phyloP scores from a whole-genome alignment of 2,888 invertebrate species.

The Tubulanus polymorphus region DNA sequence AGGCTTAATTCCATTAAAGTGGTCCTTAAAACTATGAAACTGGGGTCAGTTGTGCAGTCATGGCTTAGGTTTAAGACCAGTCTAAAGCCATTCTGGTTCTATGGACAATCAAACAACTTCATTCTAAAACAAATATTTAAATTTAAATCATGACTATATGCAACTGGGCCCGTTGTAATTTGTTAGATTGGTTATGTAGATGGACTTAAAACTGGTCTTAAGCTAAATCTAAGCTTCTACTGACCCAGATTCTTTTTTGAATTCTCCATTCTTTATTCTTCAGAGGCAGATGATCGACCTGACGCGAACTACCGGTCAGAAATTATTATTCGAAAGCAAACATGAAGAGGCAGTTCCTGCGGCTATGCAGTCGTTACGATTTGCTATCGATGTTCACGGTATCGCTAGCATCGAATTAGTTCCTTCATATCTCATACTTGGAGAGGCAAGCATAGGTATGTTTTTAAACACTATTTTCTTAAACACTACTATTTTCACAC shows the following conservation, averaged over 20 bases:
- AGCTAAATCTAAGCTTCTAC: too few species aligned
- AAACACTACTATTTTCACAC: neutral
- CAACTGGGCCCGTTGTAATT: too few species aligned
- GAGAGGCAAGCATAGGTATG: slow-evolving; percentile 53
- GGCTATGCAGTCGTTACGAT: slow-evolving; percentile 51
- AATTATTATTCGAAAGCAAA: slow-evolving; percentile 51
- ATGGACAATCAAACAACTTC: too few species aligned
- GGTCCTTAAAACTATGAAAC: too few species aligned
- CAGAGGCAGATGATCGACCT: slow-evolving; percentile 50
- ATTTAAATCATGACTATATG: too few species aligned
- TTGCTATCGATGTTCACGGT: slow-evolving; percentile 52
- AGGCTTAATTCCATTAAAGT: too few species aligned
- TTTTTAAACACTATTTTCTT: slow-evolving; percentile 3
- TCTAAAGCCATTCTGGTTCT: too few species aligned
- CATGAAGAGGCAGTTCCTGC: slow-evolving; percentile 54
- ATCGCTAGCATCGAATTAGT: slow-evolving; percentile 53
- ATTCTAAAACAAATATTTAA: too few species aligned
- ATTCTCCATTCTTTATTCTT: slow-evolving; percentile 9
- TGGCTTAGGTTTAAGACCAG: too few species aligned
- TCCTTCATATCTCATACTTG: slow-evolving; percentile 52
- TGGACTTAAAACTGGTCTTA: neutral
- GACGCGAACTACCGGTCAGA: slow-evolving; percentile 51
- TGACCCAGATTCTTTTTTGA: slow-evolving; percentile 1
- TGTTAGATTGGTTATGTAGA: too few species aligned
- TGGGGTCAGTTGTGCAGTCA: too few species aligned